Conservation (phyloP, 2,113 vertebrate genomes). For the Colossoma macropomum region DNA sequence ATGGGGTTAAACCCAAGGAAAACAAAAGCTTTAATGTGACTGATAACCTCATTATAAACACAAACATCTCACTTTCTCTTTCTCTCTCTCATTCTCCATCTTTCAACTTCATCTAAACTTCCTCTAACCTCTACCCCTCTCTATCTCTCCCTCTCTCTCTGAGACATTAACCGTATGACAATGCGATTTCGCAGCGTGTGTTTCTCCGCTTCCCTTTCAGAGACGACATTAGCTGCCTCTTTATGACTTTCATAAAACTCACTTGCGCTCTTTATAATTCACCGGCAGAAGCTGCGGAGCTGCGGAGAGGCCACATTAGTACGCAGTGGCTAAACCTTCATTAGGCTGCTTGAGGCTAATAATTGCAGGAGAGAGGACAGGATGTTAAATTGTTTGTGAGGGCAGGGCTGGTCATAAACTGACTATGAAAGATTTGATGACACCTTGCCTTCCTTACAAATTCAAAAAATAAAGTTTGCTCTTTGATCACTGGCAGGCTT, state of each 20-base stretch:
- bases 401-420: neutral
- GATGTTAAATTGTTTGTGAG: neutral
- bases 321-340: conserved; percentile 32
- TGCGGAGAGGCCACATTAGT: conserved; percentile 4
- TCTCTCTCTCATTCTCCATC: neutral
- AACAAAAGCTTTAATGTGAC: conserved; percentile 44
- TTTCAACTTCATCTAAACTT: conserved; percentile 18
- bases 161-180: conserved; percentile 43
- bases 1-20: conserved; percentile 27
- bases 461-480: too few relatives aligned
- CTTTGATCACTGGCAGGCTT: too few relatives aligned
- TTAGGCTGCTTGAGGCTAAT: conserved; percentile 20
- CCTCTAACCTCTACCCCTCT: neutral
- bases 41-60: conserved; percentile 52
- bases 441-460: too few relatives aligned
- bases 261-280: conserved; percentile 25
- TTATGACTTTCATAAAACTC: conserved; percentile 49
- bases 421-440: neutral
- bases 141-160: neutral
- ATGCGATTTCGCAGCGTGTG: conserved; percentile 44
- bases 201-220: conserved; percentile 17
- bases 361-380: neutral
- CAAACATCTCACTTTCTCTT: conserved; percentile 31
- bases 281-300: conserved; percentile 1
- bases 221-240: conserved; percentile 43